A percentile compares a stretch with the other conserved stretches of the same genome.
phyloP scores from a whole-genome alignment of 1,140 invertebrate species.

The Drosophila ercepeae region DNA sequence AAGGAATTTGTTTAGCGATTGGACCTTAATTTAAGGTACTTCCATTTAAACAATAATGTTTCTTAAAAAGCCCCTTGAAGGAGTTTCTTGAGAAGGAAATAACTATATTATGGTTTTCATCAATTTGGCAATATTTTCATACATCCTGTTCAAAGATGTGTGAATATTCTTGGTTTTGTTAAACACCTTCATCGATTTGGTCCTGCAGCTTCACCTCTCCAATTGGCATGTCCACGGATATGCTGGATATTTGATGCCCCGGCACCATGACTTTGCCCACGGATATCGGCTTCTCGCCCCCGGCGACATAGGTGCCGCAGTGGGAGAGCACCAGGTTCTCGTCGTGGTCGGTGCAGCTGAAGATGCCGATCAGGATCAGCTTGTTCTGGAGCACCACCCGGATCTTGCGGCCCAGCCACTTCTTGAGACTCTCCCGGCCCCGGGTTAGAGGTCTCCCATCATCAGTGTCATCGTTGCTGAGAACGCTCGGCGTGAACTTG shows the following conservation, averaged over 20 bases:
- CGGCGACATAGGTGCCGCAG: slow-evolving; percentile 16
- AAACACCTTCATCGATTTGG: background rate
- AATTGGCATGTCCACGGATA: slow-evolving; percentile 9
- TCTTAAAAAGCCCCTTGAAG: background rate
- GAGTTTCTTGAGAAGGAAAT: background rate
- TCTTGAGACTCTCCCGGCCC: slow-evolving; percentile 14
- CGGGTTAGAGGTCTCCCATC: background rate
- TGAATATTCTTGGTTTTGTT: background rate
- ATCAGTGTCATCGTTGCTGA: slow-evolving; percentile 6
- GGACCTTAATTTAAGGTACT: background rate
- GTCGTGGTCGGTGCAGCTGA: slow-evolving; percentile 51
- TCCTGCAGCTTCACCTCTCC: background rate
- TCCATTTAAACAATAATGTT: background rate
- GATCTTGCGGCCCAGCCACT: slow-evolving; percentile 35
- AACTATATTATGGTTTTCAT: background rate
- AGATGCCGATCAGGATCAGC: slow-evolving; percentile 35
- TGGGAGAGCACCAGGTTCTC: slow-evolving; percentile 39
- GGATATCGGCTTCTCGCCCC: slow-evolving; percentile 1
- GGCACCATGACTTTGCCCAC: slow-evolving; percentile 35
- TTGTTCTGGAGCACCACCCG: slow-evolving; percentile 38
- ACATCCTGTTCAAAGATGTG: no score
- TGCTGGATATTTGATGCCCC: slow-evolving; percentile 27
- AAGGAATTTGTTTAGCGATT: slow-evolving; percentile 4
- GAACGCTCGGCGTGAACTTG: background rate
- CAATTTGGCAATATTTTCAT: no score